Percentiles rank a stretch among this genome's conserved stretches.
Evolutionary conservation across 2,113 vertebrate genomes (phyloP).

Genomic region (Etheostoma spectabile): DNA sequence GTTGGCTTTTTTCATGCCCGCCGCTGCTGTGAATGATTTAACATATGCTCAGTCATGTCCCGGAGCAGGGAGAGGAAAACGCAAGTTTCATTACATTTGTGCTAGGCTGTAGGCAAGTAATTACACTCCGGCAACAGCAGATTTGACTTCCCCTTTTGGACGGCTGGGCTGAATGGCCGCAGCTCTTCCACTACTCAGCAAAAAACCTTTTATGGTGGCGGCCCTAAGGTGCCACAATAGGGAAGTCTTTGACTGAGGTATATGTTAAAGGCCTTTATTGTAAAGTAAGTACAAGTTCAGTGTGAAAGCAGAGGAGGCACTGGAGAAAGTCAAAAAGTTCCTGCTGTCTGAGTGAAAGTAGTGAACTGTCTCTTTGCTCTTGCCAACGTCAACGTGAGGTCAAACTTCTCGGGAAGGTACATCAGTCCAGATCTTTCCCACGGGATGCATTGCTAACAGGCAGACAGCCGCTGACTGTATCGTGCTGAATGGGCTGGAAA

Average conservation of each 20-base stretch:
- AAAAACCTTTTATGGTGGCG: conserved; percentile 37
- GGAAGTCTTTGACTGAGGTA: conserved; percentile 17
- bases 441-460: conserved; percentile 12
- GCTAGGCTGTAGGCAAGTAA: conserved; percentile 69
- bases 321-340: conserved; percentile 1
- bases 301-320: not conserved
- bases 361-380: conserved; percentile 15
- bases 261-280: conserved; percentile 43
- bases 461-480: conserved; percentile 2
- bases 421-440: conserved; percentile 1
- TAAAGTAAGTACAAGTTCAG: conserved; percentile 20
- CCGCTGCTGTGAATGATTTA: conserved; percentile 67
- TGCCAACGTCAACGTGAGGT: conserved; percentile 34
- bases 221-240: conserved; percentile 35
- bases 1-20: conserved; percentile 38
- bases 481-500: not conserved
- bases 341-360: conserved; percentile 5
- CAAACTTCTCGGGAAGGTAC: conserved; percentile 21
- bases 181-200: conserved; percentile 48
- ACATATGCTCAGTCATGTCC: conserved; percentile 67
- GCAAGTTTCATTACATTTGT: conserved; percentile 66
- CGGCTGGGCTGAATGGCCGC: conserved; percentile 32
- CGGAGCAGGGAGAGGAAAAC: conserved; percentile 43
- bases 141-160: conserved; percentile 48
- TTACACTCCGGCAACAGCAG: conserved; percentile 52